These are phyloP conservation scores for Sebastes minor DNA, from an alignment of 2,797 vertebrate genomes.

Conservation along the genomic window DNA sequence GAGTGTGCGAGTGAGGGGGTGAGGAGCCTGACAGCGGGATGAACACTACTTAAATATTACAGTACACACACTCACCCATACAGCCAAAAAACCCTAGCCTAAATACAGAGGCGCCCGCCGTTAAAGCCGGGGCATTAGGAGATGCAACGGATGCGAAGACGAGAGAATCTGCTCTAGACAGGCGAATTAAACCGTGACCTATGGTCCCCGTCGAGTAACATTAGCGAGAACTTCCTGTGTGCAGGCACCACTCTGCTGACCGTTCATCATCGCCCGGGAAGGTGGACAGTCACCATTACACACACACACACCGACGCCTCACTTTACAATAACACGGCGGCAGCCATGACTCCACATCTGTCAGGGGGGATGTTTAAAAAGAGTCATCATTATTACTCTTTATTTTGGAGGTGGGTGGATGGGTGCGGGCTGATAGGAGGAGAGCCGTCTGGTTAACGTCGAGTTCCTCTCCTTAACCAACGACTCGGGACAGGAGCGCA, in stretches of 20 bases:
- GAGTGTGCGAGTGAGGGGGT: slow-evolving; percentile 41
- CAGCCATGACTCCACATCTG: slow-evolving; percentile 85
- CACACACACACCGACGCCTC: slow-evolving; percentile 63
- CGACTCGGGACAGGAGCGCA: slow-evolving; percentile 41
- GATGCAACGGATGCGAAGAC: slow-evolving; percentile 70
- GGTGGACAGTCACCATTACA: slow-evolving; percentile 79
- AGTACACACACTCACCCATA: slow-evolving; percentile 65
- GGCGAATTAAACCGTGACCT: slow-evolving; percentile 90
- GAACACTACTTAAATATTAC: slow-evolving; percentile 77
- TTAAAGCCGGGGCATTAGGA: slow-evolving; percentile 74
- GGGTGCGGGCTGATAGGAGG: slow-evolving; percentile 62
- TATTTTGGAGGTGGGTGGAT: slow-evolving; percentile 80
- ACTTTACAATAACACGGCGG: slow-evolving; percentile 76
- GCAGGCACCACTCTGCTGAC: slow-evolving; percentile 86
- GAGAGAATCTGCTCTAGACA: slow-evolving; percentile 84
- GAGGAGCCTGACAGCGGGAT: slow-evolving; percentile 65
- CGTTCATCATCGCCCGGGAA: slow-evolving; percentile 87
- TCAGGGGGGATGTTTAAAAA: slow-evolving; percentile 92
- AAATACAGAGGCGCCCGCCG: slow-evolving; percentile 81
- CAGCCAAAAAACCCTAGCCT: slow-evolving; percentile 65
- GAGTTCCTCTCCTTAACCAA: slow-evolving; percentile 59
- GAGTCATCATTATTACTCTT: slow-evolving; percentile 92
- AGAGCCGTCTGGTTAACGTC: slow-evolving; percentile 91
- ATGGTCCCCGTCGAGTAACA: slow-evolving; percentile 86
- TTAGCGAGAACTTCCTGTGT: slow-evolving; percentile 87